These are phyloP conservation scores for Drosophila yooni DNA, from an alignment of 2,888 invertebrate species.

Conservation along the genomic window DNA sequence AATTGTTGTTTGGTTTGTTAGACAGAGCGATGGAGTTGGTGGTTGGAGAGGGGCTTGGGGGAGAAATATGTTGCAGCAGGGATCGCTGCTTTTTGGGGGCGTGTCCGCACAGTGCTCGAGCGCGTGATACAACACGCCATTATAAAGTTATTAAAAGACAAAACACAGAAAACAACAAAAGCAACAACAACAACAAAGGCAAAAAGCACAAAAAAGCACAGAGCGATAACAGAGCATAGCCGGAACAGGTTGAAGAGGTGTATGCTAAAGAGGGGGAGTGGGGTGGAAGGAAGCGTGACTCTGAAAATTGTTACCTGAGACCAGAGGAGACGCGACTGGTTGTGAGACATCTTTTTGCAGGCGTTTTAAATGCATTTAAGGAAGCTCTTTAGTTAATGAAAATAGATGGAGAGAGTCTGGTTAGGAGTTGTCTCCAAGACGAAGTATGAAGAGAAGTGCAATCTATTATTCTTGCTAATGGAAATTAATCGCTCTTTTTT, in stretches of 20 bases:
- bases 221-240: slow-evolving; percentile 28
- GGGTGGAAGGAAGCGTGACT: background rate
- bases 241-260: slow-evolving; percentile 50
- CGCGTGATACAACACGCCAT: slow-evolving; percentile 79
- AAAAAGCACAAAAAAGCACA: slow-evolving; percentile 34
- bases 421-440: background rate
- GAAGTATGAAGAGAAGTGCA: background rate
- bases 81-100: slow-evolving; percentile 49
- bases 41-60: background rate
- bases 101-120: slow-evolving; percentile 70
- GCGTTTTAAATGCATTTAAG: slow-evolving; percentile 22
- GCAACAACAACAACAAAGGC: slow-evolving; percentile 48
- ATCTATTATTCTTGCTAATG: too few species aligned
- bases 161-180: slow-evolving; percentile 34
- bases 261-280: background rate
- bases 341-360: slow-evolving; percentile 19
- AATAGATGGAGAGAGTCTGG: slow-evolving; percentile 2
- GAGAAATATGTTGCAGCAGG: slow-evolving; percentile 8
- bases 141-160: slow-evolving; percentile 83
- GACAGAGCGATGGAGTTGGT: background rate
- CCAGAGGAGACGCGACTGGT: slow-evolving; percentile 3
- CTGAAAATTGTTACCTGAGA: slow-evolving; percentile 18
- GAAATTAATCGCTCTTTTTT: fast-evolving
- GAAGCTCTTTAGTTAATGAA: slow-evolving; percentile 17
- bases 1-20: slow-evolving; percentile 56